Percentiles rank a stretch among this genome's conserved stretches.
phyloP scores from a whole-genome alignment of 2,797 vertebrate genomes.

The Lycodopsis pacificus region DNA sequence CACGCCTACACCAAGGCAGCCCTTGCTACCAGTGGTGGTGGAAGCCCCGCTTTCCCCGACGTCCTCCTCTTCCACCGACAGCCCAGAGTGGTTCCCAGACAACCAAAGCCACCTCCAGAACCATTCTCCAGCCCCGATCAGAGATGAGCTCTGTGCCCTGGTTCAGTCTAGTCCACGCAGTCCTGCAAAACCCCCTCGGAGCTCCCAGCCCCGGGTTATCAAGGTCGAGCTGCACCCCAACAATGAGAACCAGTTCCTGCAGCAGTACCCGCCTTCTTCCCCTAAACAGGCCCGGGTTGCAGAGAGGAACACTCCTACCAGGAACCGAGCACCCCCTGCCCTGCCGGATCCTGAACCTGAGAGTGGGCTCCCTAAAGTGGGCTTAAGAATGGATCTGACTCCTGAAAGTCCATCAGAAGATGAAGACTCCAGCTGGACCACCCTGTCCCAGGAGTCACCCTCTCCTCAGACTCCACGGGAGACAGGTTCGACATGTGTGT shows the following conservation, averaged over 20 bases:
- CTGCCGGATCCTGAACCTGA: slow-evolving; percentile 88
- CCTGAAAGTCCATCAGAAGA: slow-evolving; percentile 90
- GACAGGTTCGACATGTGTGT: slow-evolving; percentile 82
- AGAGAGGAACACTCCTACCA: slow-evolving; percentile 79
- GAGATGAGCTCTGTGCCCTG: slow-evolving; percentile 64
- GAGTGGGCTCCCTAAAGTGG: slow-evolving; percentile 89
- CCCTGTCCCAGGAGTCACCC: slow-evolving; percentile 94
- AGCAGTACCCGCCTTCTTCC: slow-evolving; percentile 75
- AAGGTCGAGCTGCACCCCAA: slow-evolving; percentile 80
- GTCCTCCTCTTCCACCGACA: slow-evolving; percentile 71
- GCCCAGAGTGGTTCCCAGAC: slow-evolving; percentile 72
- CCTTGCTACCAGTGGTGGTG: slow-evolving; percentile 76
- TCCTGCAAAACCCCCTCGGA: slow-evolving; percentile 77
- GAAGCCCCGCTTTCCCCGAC: slow-evolving; percentile 77
- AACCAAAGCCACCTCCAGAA: slow-evolving; percentile 58
- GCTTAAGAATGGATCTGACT: slow-evolving; percentile 91
- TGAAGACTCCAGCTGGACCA: slow-evolving; percentile 99
- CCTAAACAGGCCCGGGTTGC: slow-evolving; percentile 76
- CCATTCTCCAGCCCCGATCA: slow-evolving; percentile 67
- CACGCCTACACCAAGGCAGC: slow-evolving; percentile 70
- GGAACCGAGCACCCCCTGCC: slow-evolving; percentile 75
- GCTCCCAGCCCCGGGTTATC: slow-evolving; percentile 74
- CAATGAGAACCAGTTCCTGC: slow-evolving; percentile 81
- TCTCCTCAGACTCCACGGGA: slow-evolving; percentile 91
- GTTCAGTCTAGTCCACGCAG: slow-evolving; percentile 71